phyloP scores from a whole-genome alignment of 2,797 vertebrate species.

The Esox lucius region DNA sequence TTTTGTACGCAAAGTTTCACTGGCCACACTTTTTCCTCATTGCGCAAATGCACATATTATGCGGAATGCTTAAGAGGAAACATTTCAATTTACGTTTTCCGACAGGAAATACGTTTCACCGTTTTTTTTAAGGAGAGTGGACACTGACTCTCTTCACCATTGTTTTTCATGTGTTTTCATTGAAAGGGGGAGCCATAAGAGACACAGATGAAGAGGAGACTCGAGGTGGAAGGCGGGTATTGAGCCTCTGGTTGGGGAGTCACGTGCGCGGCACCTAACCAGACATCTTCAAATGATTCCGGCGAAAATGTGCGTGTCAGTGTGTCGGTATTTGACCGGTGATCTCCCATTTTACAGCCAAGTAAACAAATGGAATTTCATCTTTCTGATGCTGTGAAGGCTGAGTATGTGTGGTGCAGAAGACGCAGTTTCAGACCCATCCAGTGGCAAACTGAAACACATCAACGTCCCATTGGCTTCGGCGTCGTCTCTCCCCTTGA shows the following conservation, averaged over 20 bases:
- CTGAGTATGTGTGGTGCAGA: background rate
- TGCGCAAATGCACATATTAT: background rate
- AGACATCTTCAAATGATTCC: no score
- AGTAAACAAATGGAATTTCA: background rate
- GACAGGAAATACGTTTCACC: no score
- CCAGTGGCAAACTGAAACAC: conserved; percentile 6
- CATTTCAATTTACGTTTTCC: background rate
- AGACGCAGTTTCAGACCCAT: background rate
- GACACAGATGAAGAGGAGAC: no score
- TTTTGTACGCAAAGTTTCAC: background rate
- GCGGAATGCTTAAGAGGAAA: background rate
- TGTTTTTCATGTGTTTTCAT: no score
- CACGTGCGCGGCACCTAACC: no score
- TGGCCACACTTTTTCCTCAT: background rate
- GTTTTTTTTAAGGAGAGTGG: no score
- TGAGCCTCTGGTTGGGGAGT: no score
- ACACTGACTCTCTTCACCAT: no score
- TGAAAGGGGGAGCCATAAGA: no score
- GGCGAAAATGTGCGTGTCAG: background rate
- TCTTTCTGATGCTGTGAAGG: background rate
- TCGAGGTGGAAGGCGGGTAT: no score
- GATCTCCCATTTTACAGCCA: background rate
- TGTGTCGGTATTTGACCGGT: background rate
- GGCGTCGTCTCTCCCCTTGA: background rate
- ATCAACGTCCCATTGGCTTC: background rate